Evolutionary conservation across 2,797 vertebrate species (phyloP).

Genomic region (Chiloscyllium punctatum): DNA sequence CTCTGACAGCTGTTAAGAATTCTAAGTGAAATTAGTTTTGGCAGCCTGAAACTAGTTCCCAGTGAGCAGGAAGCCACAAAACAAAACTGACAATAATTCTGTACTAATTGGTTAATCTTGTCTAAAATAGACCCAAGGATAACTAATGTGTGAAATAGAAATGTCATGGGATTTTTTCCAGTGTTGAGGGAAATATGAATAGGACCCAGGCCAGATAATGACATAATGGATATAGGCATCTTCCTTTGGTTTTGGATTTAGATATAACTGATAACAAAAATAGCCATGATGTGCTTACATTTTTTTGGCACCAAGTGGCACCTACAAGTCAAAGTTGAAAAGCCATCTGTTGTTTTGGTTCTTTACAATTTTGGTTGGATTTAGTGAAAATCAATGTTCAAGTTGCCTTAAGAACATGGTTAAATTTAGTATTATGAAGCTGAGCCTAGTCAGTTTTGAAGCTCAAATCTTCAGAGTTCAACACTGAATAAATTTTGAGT

Average conservation of each 20-base stretch:
- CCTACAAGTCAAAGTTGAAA: background rate
- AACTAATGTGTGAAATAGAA: background rate
- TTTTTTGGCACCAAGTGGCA: background rate
- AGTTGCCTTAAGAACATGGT: background rate
- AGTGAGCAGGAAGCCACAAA: background rate
- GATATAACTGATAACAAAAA: background rate
- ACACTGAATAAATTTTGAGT: background rate
- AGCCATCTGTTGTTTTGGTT: background rate
- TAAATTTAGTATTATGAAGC: background rate
- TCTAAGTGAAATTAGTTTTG: conserved; percentile 37
- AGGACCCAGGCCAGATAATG: too few species aligned
- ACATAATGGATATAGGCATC: background rate
- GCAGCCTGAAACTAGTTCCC: conserved; percentile 21
- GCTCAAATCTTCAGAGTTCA: conserved; percentile 18
- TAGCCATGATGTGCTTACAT: background rate
- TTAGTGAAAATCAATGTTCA: background rate
- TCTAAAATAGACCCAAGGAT: background rate
- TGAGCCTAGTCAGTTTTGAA: background rate
- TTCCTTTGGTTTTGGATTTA: background rate
- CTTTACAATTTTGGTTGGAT: background rate
- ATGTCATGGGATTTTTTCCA: background rate
- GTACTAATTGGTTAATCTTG: conserved; percentile 9
- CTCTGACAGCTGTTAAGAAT: conserved; percentile 34
- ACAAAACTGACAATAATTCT: conserved; percentile 27
- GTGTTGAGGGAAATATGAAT: background rate